Conservation (phyloP, 1,140 invertebrate species). For the Nomia melanderi region DNA sequence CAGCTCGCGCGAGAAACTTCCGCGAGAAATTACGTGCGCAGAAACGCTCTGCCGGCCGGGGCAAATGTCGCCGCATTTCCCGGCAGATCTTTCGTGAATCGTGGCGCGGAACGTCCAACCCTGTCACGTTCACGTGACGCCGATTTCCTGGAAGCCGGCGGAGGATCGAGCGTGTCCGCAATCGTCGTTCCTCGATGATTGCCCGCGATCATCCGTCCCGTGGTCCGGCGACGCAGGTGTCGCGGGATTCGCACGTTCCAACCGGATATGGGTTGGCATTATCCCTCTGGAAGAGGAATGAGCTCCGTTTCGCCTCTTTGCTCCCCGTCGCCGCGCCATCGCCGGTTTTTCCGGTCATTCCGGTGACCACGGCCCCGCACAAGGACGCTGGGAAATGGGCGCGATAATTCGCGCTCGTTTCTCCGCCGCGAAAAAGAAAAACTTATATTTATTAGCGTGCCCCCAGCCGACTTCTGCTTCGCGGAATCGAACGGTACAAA, state of each 20-base stretch:
- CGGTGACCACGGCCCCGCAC: conserved; percentile 6
- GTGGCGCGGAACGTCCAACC: conserved; percentile 10
- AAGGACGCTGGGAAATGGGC: conserved; percentile 50
- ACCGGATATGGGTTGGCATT: conserved; percentile 64
- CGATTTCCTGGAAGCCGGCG: conserved; percentile 55
- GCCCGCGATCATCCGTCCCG: conserved; percentile 58
- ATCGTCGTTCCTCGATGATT: conserved; percentile 71
- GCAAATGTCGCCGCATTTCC: conserved; percentile 40
- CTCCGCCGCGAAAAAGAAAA: conserved; percentile 7
- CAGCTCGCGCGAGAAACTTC: background rate
- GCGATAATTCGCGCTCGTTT: conserved; percentile 46
- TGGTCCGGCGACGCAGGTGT: conserved; percentile 60
- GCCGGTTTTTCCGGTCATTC: conserved; percentile 59
- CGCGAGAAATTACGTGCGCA: background rate
- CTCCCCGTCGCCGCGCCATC: background rate
- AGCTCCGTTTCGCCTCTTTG: conserved; percentile 24
- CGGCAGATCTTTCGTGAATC: conserved; percentile 24
- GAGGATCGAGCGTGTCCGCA: conserved; percentile 59
- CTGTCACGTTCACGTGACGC: conserved; percentile 47
- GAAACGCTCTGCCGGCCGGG: background rate
- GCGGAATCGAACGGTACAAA: conserved; percentile 13
- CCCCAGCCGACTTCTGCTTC: background rate
- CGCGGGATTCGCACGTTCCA: conserved; percentile 64
- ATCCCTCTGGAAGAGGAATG: conserved; percentile 47
- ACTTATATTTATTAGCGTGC: conserved; percentile 27